Evolutionary conservation across 1,140 invertebrate genomes (phyloP), one percentile per base, ranked within the genome.

Genomic region (Drosophila albomicans): DNA sequence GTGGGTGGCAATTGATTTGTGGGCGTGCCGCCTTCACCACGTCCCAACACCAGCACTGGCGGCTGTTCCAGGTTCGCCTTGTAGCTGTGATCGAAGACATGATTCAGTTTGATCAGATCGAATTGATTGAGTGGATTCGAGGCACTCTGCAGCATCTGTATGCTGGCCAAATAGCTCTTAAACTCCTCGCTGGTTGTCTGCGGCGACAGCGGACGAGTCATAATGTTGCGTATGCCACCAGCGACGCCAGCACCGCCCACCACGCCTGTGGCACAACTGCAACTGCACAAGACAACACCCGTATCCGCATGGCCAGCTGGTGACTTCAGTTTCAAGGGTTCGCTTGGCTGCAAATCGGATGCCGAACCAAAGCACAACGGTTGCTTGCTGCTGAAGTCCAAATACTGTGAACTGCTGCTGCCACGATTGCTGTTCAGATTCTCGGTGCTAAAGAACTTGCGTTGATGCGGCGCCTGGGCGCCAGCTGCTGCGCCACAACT

Each of bases 141-240:
- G 3, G 95, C 95, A 56, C 94, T 95, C 76, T 95, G 95, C 6
- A 95, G 79, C 92, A 95, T 95, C 71, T 95, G 95, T 80, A 95
- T 94, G 85, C 95, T 95, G n/a, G 95, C 95, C 61, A 95, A 91
- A 87, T 95, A 95, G 15, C 95, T 87, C 81, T 95, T 94, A 69
- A 95, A 95, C 80, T 95, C 95, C 92, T 95, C 95, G 6, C 94
- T 94, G 0, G 94, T 95, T 10, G 93, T 94, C 59, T 94, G 94
- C 11, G 94, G 94, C 38, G 94, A 94, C 13, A 95, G 68, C 0
- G 94, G 94, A 63, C 94, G 94, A 0, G 94, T 95, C n/a, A 94
- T 94, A n/a, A 95, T 95, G 74, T 94, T 94, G 38, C 93, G 91
- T 11, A 94, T 85, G 20, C 76, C 75, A n/a, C 25, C 61, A 41